Percentiles rank a stretch among this genome's conserved stretches.
These are phyloP conservation scores for Carabus problematicus DNA, from an alignment of 2,888 invertebrate species.

Conservation along the genomic window DNA sequence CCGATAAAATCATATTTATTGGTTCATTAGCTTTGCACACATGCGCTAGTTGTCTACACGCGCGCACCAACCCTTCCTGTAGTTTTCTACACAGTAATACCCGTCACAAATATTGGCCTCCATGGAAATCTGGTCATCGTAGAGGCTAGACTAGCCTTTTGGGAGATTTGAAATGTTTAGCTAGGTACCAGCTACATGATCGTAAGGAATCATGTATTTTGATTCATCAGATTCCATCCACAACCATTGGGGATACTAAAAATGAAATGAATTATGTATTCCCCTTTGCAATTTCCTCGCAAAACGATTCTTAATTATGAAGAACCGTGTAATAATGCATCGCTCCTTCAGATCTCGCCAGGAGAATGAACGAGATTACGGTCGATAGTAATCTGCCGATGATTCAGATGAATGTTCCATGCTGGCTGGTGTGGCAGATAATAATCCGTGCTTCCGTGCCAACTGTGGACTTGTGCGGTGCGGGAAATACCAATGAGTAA, in stretches of 20 bases:
- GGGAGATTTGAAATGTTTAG: too few relatives aligned
- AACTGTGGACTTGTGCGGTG: constrained; percentile 6
- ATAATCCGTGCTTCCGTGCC: constrained; percentile 38
- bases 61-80: constrained; percentile 4
- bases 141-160: too few relatives aligned
- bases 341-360: not conserved
- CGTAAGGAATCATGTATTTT: too few relatives aligned
- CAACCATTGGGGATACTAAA: too few relatives aligned
- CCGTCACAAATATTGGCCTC: too few relatives aligned
- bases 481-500: constrained; percentile 2
- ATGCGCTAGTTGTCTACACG: constrained; percentile 29
- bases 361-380: constrained; percentile 1
- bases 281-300: too few relatives aligned
- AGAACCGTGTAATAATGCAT: not conserved
- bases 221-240: too few relatives aligned
- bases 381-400: constrained; percentile 5
- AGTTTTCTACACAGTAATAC: not conserved
- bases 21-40: constrained; percentile 45
- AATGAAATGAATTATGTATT: too few relatives aligned
- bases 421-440: constrained; percentile 31
- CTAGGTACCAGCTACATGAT: too few relatives aligned
- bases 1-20: constrained; percentile 50
- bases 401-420: constrained; percentile 25
- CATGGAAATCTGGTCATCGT: too few relatives aligned
- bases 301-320: too few relatives aligned